These are phyloP conservation scores for Mus spretus DNA, from an alignment of 2,797 vertebrate species.

Conservation along the genomic window DNA sequence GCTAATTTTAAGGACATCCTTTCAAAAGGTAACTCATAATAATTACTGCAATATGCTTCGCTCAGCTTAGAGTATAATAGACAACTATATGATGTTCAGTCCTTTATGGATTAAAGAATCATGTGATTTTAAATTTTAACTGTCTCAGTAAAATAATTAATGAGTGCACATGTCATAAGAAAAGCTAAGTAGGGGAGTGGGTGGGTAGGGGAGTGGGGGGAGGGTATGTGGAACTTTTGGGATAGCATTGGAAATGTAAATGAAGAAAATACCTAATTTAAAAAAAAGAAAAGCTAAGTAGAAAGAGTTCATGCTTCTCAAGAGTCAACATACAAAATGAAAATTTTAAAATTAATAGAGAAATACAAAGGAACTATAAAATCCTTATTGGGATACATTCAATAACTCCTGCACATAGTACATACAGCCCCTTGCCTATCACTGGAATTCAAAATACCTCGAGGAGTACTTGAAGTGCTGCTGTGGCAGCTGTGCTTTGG, in stretches of 20 bases:
- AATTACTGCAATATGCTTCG: not conserved
- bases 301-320: not conserved
- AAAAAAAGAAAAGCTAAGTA: not conserved
- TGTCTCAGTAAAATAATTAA: no score
- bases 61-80: not conserved
- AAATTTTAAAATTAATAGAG: not conserved
- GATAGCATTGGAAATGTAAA: no score
- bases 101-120: not conserved
- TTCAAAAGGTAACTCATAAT: slow-evolving; percentile 23
- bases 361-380: not conserved
- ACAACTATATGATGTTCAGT: not conserved
- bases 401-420: not conserved
- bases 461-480: not conserved
- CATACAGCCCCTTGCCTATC: not conserved
- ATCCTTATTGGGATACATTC: not conserved
- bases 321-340: not conserved
- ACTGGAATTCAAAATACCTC: not conserved
- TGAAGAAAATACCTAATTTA: no score
- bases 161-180: no score
- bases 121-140: no score
- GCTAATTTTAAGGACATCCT: not conserved
- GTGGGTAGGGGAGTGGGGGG: no score
- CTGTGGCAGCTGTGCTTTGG: not conserved
- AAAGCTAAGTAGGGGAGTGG: no score
- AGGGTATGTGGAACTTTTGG: no score